A percentile compares a stretch with the other conserved stretches of the same genome.
phyloP scores from a whole-genome alignment of 2,797 vertebrate genomes.

The Schizopygopsis pylzovi region DNA sequence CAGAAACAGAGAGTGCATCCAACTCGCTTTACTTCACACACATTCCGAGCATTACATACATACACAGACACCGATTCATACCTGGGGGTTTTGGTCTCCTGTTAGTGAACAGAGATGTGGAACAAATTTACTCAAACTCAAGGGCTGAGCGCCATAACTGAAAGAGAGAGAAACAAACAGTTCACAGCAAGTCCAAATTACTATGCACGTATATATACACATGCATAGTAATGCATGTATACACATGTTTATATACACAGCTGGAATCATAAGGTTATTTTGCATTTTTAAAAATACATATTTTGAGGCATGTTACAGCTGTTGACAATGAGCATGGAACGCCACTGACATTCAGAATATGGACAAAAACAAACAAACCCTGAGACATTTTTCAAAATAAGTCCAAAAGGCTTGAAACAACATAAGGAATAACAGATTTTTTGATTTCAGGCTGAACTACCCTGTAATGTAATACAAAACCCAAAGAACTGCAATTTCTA shows the following conservation, averaged over 20 bases:
- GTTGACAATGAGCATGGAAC: neutral
- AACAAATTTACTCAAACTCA: conserved; percentile 92
- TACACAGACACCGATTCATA: conserved; percentile 64
- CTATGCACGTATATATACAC: neutral
- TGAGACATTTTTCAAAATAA: neutral
- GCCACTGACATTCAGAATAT: neutral
- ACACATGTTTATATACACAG: neutral
- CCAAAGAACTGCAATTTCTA: neutral
- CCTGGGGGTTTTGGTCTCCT: conserved; percentile 95
- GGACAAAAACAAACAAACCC: neutral
- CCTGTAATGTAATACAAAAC: neutral
- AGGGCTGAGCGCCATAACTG: conserved; percentile 86
- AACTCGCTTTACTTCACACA: conserved; percentile 5
- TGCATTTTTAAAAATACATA: too few species aligned
- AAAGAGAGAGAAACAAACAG: neutral
- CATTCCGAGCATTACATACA: conserved; percentile 36
- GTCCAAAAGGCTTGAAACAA: neutral
- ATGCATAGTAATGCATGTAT: too few species aligned
- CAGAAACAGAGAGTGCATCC: neutral
- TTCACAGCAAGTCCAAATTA: neutral
- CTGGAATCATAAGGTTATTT: neutral
- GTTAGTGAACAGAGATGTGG: conserved; percentile 88
- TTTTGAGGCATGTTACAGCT: neutral
- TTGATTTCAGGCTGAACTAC: neutral
- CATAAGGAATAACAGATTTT: neutral